phyloP scores from a whole-genome alignment of 2,888 invertebrate genomes.

The Pandemis cinnamomeana region DNA sequence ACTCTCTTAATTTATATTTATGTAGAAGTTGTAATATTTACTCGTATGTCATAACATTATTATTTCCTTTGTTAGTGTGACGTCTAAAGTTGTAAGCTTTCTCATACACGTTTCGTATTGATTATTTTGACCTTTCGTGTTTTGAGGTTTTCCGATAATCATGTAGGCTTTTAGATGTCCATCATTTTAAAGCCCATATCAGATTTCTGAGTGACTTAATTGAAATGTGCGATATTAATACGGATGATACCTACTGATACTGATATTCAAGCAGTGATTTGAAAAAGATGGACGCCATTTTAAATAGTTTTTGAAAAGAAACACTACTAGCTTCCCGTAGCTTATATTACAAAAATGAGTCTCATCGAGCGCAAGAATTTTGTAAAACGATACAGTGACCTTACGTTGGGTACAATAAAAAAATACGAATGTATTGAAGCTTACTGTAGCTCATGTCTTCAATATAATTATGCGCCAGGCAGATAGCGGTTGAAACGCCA shows the following conservation, averaged over 20 bases:
- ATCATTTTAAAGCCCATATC: neutral
- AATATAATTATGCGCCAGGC: too few relatives aligned
- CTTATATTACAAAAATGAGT: too few relatives aligned
- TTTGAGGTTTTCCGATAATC: neutral
- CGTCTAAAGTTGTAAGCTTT: neutral
- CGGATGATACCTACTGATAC: neutral
- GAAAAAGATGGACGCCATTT: neutral
- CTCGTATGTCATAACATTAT: too few relatives aligned
- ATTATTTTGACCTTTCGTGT: neutral
- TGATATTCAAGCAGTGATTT: neutral
- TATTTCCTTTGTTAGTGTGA: neutral
- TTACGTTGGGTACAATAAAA: too few relatives aligned
- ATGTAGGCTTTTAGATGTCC: neutral
- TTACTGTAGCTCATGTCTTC: too few relatives aligned
- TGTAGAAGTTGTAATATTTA: too few relatives aligned
- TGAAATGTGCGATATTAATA: neutral
- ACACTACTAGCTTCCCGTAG: too few relatives aligned
- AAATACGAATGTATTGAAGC: too few relatives aligned
- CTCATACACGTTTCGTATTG: neutral
- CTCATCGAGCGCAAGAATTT: too few relatives aligned
- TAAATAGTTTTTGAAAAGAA: neutral
- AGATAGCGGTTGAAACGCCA: too few relatives aligned
- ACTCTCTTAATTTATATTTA: too few relatives aligned
- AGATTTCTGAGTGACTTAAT: neutral
- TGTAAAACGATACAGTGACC: too few relatives aligned